Conservation (phyloP, 2,113 vertebrate species). For the Gambusia affinis region DNA sequence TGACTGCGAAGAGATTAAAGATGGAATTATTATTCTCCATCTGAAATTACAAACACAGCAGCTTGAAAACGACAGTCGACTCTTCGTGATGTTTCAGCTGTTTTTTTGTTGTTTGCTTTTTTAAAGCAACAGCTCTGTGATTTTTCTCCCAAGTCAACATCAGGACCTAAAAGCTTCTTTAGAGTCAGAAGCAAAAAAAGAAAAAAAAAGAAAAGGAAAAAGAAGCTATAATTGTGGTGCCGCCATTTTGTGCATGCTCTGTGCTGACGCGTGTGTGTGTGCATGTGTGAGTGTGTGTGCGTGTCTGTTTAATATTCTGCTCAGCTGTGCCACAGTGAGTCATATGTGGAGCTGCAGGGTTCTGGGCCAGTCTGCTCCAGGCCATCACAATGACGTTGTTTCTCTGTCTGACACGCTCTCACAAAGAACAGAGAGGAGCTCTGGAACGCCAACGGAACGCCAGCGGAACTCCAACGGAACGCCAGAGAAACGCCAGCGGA, state of each 20-base stretch:
- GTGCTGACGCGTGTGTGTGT: neutral
- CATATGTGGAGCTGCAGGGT: conserved; percentile 63
- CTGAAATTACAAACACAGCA: neutral
- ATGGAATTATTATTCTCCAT: conserved; percentile 22
- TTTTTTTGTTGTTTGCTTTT: conserved; percentile 6
- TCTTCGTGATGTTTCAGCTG: neutral
- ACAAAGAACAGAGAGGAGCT: conserved; percentile 8
- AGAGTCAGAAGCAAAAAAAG: conserved; percentile 3
- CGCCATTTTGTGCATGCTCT: conserved; percentile 65
- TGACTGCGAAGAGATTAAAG: conserved; percentile 81
- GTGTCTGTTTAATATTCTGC: conserved; percentile 71
- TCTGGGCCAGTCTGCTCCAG: conserved; percentile 48
- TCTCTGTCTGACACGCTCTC: conserved; percentile 8
- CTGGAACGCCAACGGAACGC: neutral
- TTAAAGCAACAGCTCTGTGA: neutral
- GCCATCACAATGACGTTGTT: conserved; percentile 29
- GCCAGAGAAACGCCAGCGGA: too few species aligned
- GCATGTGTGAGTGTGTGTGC: conserved; percentile 18
- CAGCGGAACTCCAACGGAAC: too few species aligned
- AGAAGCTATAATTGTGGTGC: conserved; percentile 17
- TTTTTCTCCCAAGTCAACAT: neutral
- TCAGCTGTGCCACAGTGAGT: conserved; percentile 74
- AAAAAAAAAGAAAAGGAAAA: too few species aligned
- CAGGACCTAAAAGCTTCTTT: conserved; percentile 1
- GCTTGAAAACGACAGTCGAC: neutral